These are phyloP conservation scores for Propithecus coquereli DNA, from an alignment of 2,113 vertebrate species.

Conservation along the genomic window DNA sequence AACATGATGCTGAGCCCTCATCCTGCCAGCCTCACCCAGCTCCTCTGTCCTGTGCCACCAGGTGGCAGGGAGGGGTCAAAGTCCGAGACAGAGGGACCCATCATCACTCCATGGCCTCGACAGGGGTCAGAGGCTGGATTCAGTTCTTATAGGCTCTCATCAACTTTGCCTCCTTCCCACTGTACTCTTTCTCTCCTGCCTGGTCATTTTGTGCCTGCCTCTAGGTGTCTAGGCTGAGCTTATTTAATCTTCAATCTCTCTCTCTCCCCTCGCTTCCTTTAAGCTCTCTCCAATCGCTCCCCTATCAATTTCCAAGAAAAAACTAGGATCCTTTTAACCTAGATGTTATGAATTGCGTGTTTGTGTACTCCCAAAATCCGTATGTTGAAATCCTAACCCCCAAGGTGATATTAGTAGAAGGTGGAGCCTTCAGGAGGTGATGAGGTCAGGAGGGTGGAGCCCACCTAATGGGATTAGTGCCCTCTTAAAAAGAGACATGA, in stretches of 20 bases:
- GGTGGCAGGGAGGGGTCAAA: not conserved
- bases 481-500: too few species aligned
- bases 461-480: fast-evolving
- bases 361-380: too few species aligned
- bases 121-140: not conserved
- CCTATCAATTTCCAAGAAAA: not conserved
- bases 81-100: not conserved
- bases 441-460: too few species aligned
- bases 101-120: fast-evolving
- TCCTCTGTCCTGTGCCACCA: not conserved
- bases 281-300: not conserved
- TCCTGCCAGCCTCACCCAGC: not conserved
- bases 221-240: not conserved
- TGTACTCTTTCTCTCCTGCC: not conserved
- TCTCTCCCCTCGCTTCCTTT: not conserved
- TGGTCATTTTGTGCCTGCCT: not conserved
- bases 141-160: fast-evolving
- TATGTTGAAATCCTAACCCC: too few species aligned
- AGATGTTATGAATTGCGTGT: fast-evolving
- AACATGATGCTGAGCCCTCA: fast-evolving
- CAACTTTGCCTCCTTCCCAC: not conserved
- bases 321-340: not conserved
- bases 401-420: not conserved
- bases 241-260: not conserved
- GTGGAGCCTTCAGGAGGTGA: not conserved